phyloP scores from a whole-genome alignment of 2,888 invertebrate species.

The Microctonus hyperodae region DNA sequence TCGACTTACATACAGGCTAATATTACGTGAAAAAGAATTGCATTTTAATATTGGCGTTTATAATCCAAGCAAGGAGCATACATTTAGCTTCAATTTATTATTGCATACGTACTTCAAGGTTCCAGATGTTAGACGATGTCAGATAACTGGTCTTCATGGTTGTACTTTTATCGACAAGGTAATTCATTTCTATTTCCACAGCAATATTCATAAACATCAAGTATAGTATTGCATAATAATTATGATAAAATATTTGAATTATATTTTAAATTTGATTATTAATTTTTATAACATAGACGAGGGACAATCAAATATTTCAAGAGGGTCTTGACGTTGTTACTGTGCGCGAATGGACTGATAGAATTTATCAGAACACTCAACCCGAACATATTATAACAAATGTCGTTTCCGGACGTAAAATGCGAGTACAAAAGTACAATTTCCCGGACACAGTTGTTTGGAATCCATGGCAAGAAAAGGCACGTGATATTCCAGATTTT shows the following conservation, averaged over 20 bases:
- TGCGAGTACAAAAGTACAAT: constrained; percentile 93
- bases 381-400: constrained; percentile 93
- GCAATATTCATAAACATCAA: not conserved
- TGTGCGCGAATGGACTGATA: constrained; percentile 91
- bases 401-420: constrained; percentile 89
- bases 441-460: constrained; percentile 96
- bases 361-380: constrained; percentile 92
- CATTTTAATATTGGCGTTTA: constrained; percentile 93
- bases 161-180: constrained; percentile 91
- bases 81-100: constrained; percentile 90
- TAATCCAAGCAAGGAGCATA: constrained; percentile 91
- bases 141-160: constrained; percentile 91
- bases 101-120: constrained; percentile 97
- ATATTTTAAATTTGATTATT: not conserved
- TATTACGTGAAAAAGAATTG: constrained; percentile 88
- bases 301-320: constrained; percentile 85
- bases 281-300: constrained; percentile 68
- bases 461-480: constrained; percentile 96
- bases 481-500: constrained; percentile 91
- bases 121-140: constrained; percentile 89
- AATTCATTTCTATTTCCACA: constrained; percentile 27
- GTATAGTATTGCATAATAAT: not conserved
- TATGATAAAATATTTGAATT: no score
- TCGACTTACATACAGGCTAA: constrained; percentile 90
- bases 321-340: constrained; percentile 91